These are phyloP conservation scores for Melanocharis versteri DNA, from an alignment of 2,113 vertebrate species.

Conservation along the genomic window DNA sequence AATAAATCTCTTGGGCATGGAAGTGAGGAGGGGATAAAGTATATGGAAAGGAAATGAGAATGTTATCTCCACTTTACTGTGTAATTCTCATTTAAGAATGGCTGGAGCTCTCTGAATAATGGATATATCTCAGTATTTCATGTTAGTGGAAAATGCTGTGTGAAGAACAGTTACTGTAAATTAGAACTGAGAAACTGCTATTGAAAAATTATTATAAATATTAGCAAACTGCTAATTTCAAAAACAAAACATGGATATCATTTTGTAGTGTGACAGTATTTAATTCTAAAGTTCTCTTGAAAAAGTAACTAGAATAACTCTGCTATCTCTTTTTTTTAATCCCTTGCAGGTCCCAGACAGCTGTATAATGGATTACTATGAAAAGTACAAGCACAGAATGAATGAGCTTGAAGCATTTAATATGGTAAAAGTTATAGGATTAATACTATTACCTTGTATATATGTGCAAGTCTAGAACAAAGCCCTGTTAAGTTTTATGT, in stretches of 20 bases:
- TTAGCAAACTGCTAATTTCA: conserved; percentile 27
- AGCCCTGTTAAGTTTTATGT: conserved; percentile 51
- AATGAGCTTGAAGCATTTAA: conserved; percentile 92
- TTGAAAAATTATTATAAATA: neutral
- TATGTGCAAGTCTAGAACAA: conserved; percentile 31
- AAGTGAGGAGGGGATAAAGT: neutral
- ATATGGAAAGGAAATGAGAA: neutral
- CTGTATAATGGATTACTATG: conserved; percentile 83
- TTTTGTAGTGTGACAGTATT: neutral
- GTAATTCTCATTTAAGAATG: neutral
- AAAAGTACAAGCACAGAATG: conserved; percentile 81
- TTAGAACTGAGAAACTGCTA: neutral
- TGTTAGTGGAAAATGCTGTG: neutral
- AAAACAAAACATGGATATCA: neutral
- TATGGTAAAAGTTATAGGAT: conserved; percentile 78
- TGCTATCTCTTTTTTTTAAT: conserved; percentile 15
- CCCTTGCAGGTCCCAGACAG: conserved; percentile 77
- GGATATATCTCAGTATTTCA: neutral
- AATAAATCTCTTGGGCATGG: neutral
- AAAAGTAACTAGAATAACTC: neutral
- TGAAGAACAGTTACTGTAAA: neutral
- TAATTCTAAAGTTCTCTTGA: neutral
- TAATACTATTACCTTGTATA: conserved; percentile 29
- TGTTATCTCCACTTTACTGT: neutral
- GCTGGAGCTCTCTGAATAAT: neutral